A percentile compares a stretch with the other conserved stretches of the same genome.
Conservation (phyloP, 2,888 invertebrate species). For the Epinotia bilunana region DNA sequence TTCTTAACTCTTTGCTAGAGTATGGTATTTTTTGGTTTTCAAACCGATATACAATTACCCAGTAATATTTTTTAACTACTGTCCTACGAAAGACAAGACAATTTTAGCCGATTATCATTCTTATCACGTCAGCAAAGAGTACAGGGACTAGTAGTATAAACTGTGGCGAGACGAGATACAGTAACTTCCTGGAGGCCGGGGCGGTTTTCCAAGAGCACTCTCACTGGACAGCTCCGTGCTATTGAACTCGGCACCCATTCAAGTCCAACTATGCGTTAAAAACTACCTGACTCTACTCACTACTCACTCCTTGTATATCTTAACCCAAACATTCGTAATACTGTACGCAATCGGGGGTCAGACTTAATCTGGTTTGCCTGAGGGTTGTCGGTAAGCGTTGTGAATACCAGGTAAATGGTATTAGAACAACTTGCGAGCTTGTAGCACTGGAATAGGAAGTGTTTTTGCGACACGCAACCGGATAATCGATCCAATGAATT, state of each 20-base stretch:
- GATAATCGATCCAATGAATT: conserved; percentile 19
- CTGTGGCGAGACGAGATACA: neutral
- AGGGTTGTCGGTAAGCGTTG: neutral
- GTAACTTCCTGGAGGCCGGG: conserved; percentile 15
- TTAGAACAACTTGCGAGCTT: neutral
- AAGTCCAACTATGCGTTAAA: conserved; percentile 11
- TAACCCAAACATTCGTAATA: neutral
- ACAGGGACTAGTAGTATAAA: neutral
- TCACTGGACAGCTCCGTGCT: conserved; percentile 30
- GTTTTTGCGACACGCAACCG: conserved; percentile 10
- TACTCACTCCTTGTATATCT: neutral
- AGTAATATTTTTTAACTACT: too few relatives aligned
- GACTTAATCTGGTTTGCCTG: neutral
- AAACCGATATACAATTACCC: too few relatives aligned
- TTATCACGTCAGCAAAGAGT: neutral
- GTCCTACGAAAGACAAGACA: neutral
- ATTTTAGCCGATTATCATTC: too few relatives aligned
- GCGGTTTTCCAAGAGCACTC: conserved; percentile 38
- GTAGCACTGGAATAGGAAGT: conserved; percentile 16
- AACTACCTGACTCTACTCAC: neutral
- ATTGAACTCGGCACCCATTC: conserved; percentile 26
- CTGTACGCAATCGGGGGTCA: neutral
- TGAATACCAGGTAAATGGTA: conserved; percentile 2
- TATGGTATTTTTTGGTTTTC: too few relatives aligned
- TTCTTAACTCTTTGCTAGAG: neutral